Base-by-base conservation (phyloP, 2,797 vertebrate species). In the Artibeus lituratus region DNA sequence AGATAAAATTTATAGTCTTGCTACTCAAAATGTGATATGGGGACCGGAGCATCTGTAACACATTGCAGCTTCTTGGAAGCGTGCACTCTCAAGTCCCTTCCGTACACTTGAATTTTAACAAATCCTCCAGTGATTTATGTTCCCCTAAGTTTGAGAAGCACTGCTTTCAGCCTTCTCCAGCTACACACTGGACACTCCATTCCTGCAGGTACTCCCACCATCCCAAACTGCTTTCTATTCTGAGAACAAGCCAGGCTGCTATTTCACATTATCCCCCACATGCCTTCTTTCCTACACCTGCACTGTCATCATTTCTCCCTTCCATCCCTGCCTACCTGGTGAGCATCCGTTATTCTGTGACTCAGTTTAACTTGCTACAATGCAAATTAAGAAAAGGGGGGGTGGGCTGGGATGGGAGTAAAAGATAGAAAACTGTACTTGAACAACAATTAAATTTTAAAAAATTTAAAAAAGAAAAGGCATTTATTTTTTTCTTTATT, bases 321-420 rank as follows among this genome's bases (percentile, higher is more conserved):
- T 26, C 42, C 39, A 51, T 26, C 22, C 24, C 67, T 77, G n/a
- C 8, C 21, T 7, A 85, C 51, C 39, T 39, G 29, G 22, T 35
- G 10, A 81, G 84, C 18, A 91, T 5, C 51, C 85, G 49, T 65
- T 77, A 87, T 19, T 92, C 35, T 5, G 35, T 47, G 92, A 37
- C 24, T 91, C 67, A 80, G 49, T 9, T 84, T 49, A 77, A 90
- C 72, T 53, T 67, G 44, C 42, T 83, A 93, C 10, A 29, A 35
- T 29, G 37, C 26, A 76, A 87, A 92, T 87, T 72, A 87, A 80
- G 26, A 67, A 77, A 90, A 67, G 37, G 53, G 39, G 39, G 39
- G 39, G 7, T 42, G 39, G 39, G 39, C 39, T 42, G 39, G 39
- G 39, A 42, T 42, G 39, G 39, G 39, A 42, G 39, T 42, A 42